phyloP scores from a whole-genome alignment of 2,797 vertebrate species.

The Chiloscyllium punctatum region DNA sequence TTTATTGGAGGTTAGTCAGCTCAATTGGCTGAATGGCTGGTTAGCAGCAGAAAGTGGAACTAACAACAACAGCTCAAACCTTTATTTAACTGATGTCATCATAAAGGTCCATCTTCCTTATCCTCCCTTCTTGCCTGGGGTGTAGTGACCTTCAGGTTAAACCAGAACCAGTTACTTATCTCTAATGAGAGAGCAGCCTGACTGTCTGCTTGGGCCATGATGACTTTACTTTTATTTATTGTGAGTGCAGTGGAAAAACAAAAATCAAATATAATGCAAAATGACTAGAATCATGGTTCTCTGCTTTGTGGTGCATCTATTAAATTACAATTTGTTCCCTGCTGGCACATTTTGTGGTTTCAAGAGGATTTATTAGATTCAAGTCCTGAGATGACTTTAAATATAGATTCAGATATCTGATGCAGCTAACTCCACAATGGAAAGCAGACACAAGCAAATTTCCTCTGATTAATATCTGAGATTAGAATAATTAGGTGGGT shows the following conservation, averaged over 20 bases:
- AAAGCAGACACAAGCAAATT: constrained; percentile 14
- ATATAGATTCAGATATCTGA: neutral
- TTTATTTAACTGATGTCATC: too few species aligned
- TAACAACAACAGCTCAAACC: too few species aligned
- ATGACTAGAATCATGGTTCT: neutral
- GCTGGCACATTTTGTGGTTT: neutral
- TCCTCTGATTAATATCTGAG: neutral
- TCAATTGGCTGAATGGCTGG: too few species aligned
- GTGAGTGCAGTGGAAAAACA: neutral
- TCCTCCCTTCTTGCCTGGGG: too few species aligned
- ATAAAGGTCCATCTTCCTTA: too few species aligned
- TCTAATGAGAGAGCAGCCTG: too few species aligned
- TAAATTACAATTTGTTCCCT: neutral
- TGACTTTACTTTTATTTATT: too few species aligned
- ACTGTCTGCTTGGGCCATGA: too few species aligned
- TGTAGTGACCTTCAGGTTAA: too few species aligned
- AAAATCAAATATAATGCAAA: neutral
- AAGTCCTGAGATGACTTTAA: neutral
- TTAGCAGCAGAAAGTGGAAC: too few species aligned
- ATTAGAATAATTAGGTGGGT: too few species aligned
- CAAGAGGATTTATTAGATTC: neutral
- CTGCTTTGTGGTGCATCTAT: neutral
- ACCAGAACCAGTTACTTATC: too few species aligned
- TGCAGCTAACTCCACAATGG: neutral
- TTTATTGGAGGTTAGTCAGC: neutral